Percentiles rank a stretch among this genome's conserved stretches.
phyloP scores from a whole-genome alignment of 2,113 vertebrate genomes.

The Esox niger region DNA sequence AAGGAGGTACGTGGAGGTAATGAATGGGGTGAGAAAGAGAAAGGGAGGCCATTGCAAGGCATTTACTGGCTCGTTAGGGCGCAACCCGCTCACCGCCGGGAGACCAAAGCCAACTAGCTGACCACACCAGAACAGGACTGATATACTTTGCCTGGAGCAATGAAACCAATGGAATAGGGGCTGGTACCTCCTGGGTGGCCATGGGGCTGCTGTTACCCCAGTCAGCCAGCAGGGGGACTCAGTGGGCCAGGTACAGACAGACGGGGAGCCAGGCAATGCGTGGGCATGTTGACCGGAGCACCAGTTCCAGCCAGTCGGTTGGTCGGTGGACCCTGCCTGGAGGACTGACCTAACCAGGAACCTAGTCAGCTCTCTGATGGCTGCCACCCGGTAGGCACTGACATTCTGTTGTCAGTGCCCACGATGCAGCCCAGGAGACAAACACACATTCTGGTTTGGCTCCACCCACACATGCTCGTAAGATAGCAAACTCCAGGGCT shows the following conservation, averaged over 20 bases:
- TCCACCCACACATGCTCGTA: neutral
- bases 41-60: constrained; percentile 28
- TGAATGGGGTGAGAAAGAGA: constrained; percentile 49
- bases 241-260: constrained; percentile 36
- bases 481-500: no score
- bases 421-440: neutral
- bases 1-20: constrained; percentile 45
- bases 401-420: no score
- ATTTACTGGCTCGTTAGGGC: constrained; percentile 59
- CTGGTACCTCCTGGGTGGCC: no score
- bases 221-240: constrained; percentile 66
- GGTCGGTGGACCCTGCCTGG: constrained; percentile 14
- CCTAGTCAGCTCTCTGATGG: neutral
- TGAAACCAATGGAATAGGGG: no score
- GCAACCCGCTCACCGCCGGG: constrained; percentile 46
- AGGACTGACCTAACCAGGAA: neutral
- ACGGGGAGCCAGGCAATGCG: neutral
- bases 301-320: neutral
- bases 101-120: neutral
- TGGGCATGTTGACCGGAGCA: no score
- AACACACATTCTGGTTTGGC: no score
- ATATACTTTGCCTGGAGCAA: no score
- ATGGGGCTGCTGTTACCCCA: neutral
- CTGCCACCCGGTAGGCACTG: no score
- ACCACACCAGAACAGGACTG: no score